A percentile compares a stretch with the other conserved stretches of the same genome.
Conservation (phyloP, 2,113 vertebrate genomes). For the Crotophaga sulcirostris region DNA sequence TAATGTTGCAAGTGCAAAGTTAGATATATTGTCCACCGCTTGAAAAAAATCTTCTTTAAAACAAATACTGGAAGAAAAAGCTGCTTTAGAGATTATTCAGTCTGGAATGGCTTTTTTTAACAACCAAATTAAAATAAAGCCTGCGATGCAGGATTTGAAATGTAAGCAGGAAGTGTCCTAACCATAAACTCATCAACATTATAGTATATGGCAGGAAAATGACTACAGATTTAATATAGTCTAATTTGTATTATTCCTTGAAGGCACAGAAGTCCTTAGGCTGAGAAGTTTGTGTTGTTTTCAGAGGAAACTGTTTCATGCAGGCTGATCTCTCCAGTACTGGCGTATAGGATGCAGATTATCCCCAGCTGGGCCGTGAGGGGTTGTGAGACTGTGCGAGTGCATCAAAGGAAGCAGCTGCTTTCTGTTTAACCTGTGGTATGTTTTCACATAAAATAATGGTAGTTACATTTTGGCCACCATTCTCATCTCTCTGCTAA, state of each 20-base stretch:
- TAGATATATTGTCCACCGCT: background rate
- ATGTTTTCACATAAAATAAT: background rate
- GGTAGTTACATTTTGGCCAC: background rate
- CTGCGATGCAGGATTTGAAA: background rate
- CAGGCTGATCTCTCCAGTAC: background rate
- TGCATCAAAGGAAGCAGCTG: background rate
- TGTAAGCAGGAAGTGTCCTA: background rate
- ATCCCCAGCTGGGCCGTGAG: fast-evolving
- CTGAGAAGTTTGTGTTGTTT: background rate
- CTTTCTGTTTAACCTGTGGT: background rate
- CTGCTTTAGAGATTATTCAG: background rate
- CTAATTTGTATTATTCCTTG: background rate
- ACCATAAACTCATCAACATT: background rate
- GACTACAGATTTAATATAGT: background rate
- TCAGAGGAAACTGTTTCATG: background rate
- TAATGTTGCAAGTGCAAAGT: background rate
- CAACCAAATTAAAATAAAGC: background rate
- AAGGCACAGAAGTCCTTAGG: background rate
- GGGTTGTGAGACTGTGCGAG: background rate
- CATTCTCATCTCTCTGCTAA: background rate
- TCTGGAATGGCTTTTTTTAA: background rate
- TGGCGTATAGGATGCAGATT: background rate
- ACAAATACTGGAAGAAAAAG: background rate
- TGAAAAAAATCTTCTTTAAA: background rate
- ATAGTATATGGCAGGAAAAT: background rate